A percentile compares a stretch with the other conserved stretches of the same genome.
Conservation (phyloP, 2,113 vertebrate species). For the Caretta caretta region DNA sequence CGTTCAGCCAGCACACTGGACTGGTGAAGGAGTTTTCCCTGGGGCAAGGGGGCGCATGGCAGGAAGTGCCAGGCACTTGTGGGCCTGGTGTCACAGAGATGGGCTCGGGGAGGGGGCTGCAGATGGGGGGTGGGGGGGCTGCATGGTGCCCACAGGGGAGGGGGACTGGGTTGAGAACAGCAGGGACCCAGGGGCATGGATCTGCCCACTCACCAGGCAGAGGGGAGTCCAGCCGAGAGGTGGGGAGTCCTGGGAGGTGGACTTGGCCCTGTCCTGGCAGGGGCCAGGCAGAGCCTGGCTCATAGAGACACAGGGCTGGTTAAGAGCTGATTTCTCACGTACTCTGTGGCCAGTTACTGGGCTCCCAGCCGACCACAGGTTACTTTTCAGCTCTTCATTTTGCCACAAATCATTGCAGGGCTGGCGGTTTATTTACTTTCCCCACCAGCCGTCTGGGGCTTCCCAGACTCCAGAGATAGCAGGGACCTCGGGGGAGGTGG, state of each 20-base stretch:
- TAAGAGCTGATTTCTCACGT: background rate
- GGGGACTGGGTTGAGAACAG: too few relatives aligned
- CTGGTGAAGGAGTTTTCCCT: too few relatives aligned
- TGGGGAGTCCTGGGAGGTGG: background rate
- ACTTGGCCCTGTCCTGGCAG: background rate
- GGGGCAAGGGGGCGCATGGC: too few relatives aligned
- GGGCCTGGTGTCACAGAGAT: too few relatives aligned
- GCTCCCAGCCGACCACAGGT: background rate
- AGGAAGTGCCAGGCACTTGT: too few relatives aligned
- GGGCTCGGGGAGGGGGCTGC: too few relatives aligned
- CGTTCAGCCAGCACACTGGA: too few relatives aligned
- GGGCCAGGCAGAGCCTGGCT: background rate
- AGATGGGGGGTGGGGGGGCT: too few relatives aligned
- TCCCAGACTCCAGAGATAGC: slow-evolving; percentile 51
- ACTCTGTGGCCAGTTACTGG: background rate
- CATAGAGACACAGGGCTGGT: background rate
- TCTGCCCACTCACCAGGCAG: too few relatives aligned
- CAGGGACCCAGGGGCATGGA: too few relatives aligned
- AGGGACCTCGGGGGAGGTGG: background rate
- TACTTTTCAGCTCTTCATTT: slow-evolving; percentile 59
- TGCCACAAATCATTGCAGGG: slow-evolving; percentile 38
- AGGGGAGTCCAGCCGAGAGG: background rate
- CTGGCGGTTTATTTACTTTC: slow-evolving; percentile 70
- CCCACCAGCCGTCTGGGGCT: slow-evolving; percentile 56
- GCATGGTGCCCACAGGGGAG: too few relatives aligned